Base-by-base conservation (phyloP, 2,888 invertebrate species). In the Spatulosminthurus flaviceps region DNA sequence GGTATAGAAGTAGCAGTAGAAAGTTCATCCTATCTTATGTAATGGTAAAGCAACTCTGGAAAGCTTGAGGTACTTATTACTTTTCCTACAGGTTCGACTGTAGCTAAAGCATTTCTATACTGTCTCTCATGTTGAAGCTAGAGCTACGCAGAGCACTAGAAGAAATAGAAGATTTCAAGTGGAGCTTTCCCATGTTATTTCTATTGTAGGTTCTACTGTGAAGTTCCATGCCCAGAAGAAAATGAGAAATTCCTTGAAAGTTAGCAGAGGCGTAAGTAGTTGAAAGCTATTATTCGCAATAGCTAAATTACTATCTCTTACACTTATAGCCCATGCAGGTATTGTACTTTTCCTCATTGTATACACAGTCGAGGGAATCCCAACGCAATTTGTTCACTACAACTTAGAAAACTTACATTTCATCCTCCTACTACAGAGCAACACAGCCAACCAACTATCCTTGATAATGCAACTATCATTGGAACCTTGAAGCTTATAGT, bases 311-410 rank as follows among this genome's bases (percentile, higher is more conserved):
- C 51, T 51, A 51, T n/a, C 51, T 51, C 51, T 11, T 51, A n/a
- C n/a, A 51, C 51, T 51, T 51, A 51, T 51, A 19, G 5, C 34
- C 4, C 51, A 51, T 51, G 51, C 51, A 51, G 51, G 51, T 51
- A 51, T 51, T 51, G 51, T 51, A 51, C 9, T 51, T 51, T 51
- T 16, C 2, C 51, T 51, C 16, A 4, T 19, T 4, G 51, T 51
- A 51, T n/a, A n/a, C n/a, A n/a, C 51, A 19, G 64, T 24, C 24
- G 22, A 24, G 66, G 28, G 67, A 76, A 22, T 76, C 75, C 75
- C 75, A 76, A 67, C n/a, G 75, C 75, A 76, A 76, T 76, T 76
- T 76, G 75, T 76, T 29, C 22, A 42, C 28, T 41, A 34, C 61
- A 74, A 71, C 21, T 71, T 71, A 51, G 26, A 29, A 61, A 74